Conservation (phyloP, 2,797 vertebrate genomes). For the Coregonus ussuriensis region DNA sequence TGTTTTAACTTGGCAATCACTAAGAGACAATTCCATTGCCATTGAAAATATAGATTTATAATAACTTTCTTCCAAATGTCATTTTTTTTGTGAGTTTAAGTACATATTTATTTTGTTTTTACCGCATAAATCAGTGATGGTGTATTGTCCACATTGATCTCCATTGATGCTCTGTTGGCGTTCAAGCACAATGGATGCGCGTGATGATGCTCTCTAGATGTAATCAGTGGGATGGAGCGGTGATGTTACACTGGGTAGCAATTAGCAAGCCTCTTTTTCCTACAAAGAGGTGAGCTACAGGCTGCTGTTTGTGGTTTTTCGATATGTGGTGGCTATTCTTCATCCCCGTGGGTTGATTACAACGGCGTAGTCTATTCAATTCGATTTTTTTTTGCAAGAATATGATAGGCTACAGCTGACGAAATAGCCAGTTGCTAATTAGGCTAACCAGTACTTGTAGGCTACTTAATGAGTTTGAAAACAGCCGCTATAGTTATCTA, state of each 20-base stretch:
- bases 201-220: conserved; percentile 6
- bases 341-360: neutral
- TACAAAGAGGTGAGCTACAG: neutral
- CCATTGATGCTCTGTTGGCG: conserved; percentile 42
- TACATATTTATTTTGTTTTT: neutral
- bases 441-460: neutral
- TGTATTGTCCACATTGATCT: conserved; percentile 15
- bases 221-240: neutral
- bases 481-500: neutral
- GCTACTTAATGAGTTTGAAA: neutral
- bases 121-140: conserved; percentile 8
- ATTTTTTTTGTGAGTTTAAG: neutral
- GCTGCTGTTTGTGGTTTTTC: neutral
- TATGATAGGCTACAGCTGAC: neutral
- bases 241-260: neutral
- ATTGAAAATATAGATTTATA: neutral
- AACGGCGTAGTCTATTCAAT: neutral
- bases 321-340: neutral
- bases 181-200: conserved; percentile 7
- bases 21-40: neutral
- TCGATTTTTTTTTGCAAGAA: neutral
- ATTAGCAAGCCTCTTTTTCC: neutral
- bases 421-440: neutral
- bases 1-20: conserved; percentile 47
- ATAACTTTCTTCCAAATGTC: neutral